Percentiles rank a stretch among this genome's conserved stretches.
Conservation (phyloP, 1,140 invertebrate genomes). For the Pectinophora gossypiella region DNA sequence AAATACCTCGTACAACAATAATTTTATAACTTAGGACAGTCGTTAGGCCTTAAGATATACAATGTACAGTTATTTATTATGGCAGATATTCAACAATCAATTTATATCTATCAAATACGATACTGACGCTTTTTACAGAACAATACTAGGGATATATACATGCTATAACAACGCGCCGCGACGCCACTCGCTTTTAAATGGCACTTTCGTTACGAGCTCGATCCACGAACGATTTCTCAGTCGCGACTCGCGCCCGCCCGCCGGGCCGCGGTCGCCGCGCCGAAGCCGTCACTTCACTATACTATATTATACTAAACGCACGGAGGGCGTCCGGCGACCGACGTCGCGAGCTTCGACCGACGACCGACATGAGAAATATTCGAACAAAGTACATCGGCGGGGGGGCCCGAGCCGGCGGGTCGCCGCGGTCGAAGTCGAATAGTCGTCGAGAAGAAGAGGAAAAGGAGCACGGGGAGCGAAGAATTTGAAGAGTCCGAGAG, state of each 20-base stretch:
- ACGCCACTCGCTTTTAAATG: conserved; percentile 29
- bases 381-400: no score
- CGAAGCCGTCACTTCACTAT: no score
- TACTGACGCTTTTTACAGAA: conserved; percentile 64
- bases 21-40: conserved; percentile 60
- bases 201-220: conserved; percentile 39
- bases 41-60: conserved; percentile 68
- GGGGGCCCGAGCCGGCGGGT: conserved; percentile 3
- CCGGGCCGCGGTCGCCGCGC: conserved; percentile 11
- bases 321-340: conserved; percentile 16
- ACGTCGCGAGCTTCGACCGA: neutral
- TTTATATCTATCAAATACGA: conserved; percentile 59
- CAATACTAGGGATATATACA: conserved; percentile 54
- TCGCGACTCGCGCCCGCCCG: conserved; percentile 12
- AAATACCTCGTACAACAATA: conserved; percentile 49
- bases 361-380: no score
- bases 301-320: neutral
- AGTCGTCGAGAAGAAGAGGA: conserved; percentile 9
- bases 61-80: conserved; percentile 70
- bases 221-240: conserved; percentile 8
- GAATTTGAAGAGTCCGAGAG: conserved; percentile 4
- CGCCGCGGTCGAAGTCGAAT: neutral
- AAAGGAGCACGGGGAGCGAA: conserved; percentile 13
- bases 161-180: conserved; percentile 34
- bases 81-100: conserved; percentile 70